Base-by-base conservation (phyloP, 2,888 invertebrate genomes). In the Ophion obscuratus region DNA sequence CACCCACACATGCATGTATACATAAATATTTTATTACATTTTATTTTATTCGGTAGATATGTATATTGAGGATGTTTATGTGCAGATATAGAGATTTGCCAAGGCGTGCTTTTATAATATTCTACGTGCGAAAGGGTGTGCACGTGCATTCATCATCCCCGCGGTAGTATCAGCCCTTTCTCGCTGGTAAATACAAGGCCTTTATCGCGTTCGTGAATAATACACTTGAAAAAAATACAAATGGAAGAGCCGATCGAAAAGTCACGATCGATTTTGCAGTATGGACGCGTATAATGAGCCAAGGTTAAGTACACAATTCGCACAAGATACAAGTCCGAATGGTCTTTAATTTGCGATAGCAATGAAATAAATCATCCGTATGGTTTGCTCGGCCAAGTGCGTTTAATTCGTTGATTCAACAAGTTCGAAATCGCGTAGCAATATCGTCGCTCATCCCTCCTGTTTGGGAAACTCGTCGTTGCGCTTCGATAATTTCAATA, bases 121-220 rank as follows among this genome's bases (percentile, higher is more conserved):
- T 86, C 62, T 86, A 86, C 86, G 86, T 86, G 86, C 86, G 83
- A 86, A 86, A 86, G 86, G 86, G 86, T 83, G 86, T 81, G 81
- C 86, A 81, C 86, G 78, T 83, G 81, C 86, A 86, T 86, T 83
- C 80, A 86, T 86, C 86, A 86, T 83, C 77, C 83, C 74, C 36
- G 77, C 57, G 53, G 68, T 75, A 64, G 59, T 81, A 80, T 68
- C 81, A 83, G 77, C 77, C 81, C 83, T 79, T 73, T 68, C 73
- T 44, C 61, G 27, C 64, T 70, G 20, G 81, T 81, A 71, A 83
- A 81, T 80, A 78, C 68, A 78, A 75, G 71, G 75, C 66, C 66
- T 73, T 70, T 27, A 36, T 17, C 31, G 71, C 70, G 24, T 47
- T 27, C 59, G 71, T 20, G 67, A 76, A 81, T 59, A 61, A 61